A percentile compares a stretch with the other conserved stretches of the same genome.
These are phyloP conservation scores for Dendropsophus ebraccatus DNA, from an alignment of 2,113 vertebrate species.

Conservation along the genomic window DNA sequence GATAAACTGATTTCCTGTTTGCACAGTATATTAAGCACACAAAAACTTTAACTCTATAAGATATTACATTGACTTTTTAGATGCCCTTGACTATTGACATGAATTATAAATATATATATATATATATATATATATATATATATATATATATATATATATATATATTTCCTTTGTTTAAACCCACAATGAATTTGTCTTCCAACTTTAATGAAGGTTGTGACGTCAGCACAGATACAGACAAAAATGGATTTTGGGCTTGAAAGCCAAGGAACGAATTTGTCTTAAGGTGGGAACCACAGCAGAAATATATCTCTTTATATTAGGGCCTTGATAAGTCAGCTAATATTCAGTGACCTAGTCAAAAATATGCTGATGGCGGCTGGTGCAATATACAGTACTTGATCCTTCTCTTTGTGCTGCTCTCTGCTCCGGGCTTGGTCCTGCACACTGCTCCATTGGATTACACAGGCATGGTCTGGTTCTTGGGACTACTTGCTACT, in stretches of 20 bases:
- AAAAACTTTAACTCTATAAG: background rate
- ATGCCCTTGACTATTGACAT: background rate
- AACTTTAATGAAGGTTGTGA: background rate
- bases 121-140: too few relatives aligned
- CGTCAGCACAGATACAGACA: background rate
- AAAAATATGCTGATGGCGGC: background rate
- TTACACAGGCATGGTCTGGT: too few relatives aligned
- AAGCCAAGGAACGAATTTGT: background rate
- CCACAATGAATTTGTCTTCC: background rate
- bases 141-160: too few relatives aligned
- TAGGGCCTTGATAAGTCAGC: background rate
- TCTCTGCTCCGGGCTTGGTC: too few relatives aligned
- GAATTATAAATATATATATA: too few relatives aligned
- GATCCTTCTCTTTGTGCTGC: too few relatives aligned
- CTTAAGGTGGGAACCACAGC: background rate
- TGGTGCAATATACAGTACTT: too few relatives aligned
- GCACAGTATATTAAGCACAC: constrained; percentile 23
- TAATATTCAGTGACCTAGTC: background rate
- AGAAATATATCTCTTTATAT: background rate
- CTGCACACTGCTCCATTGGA: too few relatives aligned
- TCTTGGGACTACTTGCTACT: too few relatives aligned
- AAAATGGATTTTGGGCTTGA: background rate
- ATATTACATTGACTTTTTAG: background rate
- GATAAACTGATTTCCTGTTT: constrained; percentile 30
- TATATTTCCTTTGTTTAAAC: background rate